Percentiles rank a stretch among this genome's conserved stretches.
These are phyloP conservation scores for Catocala nupta DNA, from an alignment of 2,888 invertebrate species.

Conservation along the genomic window DNA sequence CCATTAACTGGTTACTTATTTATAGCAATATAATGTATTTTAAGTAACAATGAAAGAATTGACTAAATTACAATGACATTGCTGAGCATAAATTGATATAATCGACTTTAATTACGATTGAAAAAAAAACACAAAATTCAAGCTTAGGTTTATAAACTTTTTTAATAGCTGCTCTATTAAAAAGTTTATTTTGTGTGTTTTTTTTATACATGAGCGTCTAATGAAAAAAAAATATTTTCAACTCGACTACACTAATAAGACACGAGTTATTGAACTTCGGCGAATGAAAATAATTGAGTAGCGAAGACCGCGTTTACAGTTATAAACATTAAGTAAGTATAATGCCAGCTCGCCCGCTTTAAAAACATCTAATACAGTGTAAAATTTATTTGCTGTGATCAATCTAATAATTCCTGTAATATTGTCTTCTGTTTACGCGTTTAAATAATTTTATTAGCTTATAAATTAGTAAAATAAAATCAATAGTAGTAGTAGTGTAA, in stretches of 20 bases:
- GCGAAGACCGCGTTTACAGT: conserved; percentile 17
- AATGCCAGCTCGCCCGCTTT: background rate
- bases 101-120: background rate
- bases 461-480: too few species aligned
- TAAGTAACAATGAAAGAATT: too few species aligned
- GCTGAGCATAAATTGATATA: background rate
- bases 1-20: background rate
- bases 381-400: background rate
- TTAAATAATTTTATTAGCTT: too few species aligned
- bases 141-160: background rate
- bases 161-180: too few species aligned
- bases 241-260: conserved; percentile 25
- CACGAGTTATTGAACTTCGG: conserved; percentile 45
- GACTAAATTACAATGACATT: too few species aligned
- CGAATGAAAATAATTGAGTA: conserved; percentile 29
- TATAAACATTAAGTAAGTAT: conserved; percentile 1
- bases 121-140: background rate
- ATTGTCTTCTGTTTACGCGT: too few species aligned
- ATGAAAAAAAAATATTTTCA: conserved; percentile 24
- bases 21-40: background rate
- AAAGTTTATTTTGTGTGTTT: too few species aligned
- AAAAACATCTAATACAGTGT: conserved; percentile 4
- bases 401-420: too few species aligned
- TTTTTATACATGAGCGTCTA: conserved; percentile 25
- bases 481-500: too few species aligned